Base-by-base conservation (phyloP, 2,797 vertebrate genomes). In the Epinephelus malabaricus region DNA sequence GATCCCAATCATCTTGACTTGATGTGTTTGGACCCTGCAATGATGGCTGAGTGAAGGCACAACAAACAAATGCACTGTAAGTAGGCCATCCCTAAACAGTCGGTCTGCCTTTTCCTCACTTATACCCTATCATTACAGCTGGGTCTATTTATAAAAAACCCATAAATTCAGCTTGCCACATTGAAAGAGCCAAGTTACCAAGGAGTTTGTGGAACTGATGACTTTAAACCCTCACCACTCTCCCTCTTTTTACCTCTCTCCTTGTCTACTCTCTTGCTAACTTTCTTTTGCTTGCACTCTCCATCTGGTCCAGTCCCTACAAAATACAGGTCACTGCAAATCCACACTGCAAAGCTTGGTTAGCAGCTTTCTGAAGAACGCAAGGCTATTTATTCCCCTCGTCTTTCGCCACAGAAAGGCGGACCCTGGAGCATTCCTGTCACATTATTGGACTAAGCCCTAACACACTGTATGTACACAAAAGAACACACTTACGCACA, bases 121-220 rank as follows among this genome's bases (percentile, higher is more conserved):
- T 86, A 60, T 69, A 93, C 86, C 89, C 95, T 92, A 88, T 95
- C 94, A 96, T 96, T 96, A 95, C 82, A 61, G 90, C 90, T 78
- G 81, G 58, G 47, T 86, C 87, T 95, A 96, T 96, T 96, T 96
- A 94, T 95, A 95, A 91, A 30, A 34, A 93, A 64, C 68, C 76
- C 86, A 92, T 92, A 91, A 96, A 95, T 91, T 86, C 86, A 86
- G 78, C 62, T 86, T 64, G 81, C 88, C 86, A 78, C 93, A 88
- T 21, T 79, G 82, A 86, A 84, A 86, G 68, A 84, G 73, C 79
- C 85, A 64, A 91, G 89, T 81, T 89, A 90, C 91, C 88, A 88
- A 86, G 86, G 79, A 88, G 84, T 86, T 86, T 85, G 80, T 82
- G 81, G 85, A 92, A 86, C 62, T 76, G 76, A 82, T 80, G 81